Base-by-base conservation (phyloP, 1,140 invertebrate genomes). In the Zaprionus tsacasi region DNA sequence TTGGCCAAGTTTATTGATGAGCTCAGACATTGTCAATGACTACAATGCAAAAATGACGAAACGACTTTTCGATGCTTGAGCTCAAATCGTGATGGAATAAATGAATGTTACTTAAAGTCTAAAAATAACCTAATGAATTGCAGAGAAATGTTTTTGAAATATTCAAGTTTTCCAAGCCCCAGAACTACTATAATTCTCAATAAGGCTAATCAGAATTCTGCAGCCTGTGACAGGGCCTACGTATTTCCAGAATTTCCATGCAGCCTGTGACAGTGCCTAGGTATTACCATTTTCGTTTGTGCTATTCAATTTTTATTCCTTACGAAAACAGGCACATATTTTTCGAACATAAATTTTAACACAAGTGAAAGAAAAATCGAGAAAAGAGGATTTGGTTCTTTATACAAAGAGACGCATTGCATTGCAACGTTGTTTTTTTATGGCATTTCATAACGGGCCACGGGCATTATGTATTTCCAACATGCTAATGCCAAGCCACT, bases 401-500 rank as follows among this genome's bases (percentile, higher is more conserved):
- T 58, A 17, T 40, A 3, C 13, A 43, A 55, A 60, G 38, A 58
- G 67, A 72, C 30, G 61, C 78, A 68, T 21, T 57, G 77, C 74
- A 78, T 65, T 63, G 67, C 73, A 81, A 80, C 56, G 56, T 54
- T 68, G 17, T 48, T 81, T 81, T 81, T 81, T 74, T 60, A 66
- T 67, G 67, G 76, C 80, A 59, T 68, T 74, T 69, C 58, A 69
- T 74, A 74, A 74, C 76, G 78, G 64, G 38, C 63, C 55, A 55
- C 59, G 64, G 65, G 74, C 66, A 81, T 80, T 74, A 83, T 74
- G 81, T 79, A 72, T 85, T 78, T 69, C 81, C 63, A 69, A 71
- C 78, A 85, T 85, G 81, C 81, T 85, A 85, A 85, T 85, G 74
- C 81, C 74, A 85, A 81, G 81, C 81, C 81, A 85, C 81, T 85